Conservation (phyloP, 2,113 vertebrate genomes). For the Panthera leo region DNA sequence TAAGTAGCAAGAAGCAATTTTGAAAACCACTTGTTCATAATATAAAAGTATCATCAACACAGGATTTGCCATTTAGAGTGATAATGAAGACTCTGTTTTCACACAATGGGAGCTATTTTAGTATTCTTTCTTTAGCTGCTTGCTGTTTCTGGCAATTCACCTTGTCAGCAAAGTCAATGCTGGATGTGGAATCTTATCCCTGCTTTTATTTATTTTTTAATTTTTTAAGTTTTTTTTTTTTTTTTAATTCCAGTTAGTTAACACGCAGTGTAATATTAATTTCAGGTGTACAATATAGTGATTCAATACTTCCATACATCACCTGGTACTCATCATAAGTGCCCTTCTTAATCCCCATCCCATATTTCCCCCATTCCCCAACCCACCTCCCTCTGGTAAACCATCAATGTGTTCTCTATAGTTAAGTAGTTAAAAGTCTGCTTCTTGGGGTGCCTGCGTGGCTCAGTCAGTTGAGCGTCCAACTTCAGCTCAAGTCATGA, state of each 20-base stretch:
- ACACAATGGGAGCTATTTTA: conserved; percentile 53
- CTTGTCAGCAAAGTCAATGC: conserved; percentile 45
- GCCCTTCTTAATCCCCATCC: neutral
- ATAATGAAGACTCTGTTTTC: conserved; percentile 63
- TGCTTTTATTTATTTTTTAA: neutral
- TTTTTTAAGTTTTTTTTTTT: neutral
- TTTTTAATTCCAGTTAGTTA: neutral
- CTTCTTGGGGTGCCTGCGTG: neutral
- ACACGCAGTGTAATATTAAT: neutral
- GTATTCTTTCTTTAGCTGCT: conserved; percentile 49
- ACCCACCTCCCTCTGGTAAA: neutral
- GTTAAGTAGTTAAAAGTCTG: neutral
- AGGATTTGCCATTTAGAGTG: conserved; percentile 62
- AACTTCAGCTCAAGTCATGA: no score
- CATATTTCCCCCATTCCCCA: neutral
- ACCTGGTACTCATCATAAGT: neutral
- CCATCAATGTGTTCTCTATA: neutral
- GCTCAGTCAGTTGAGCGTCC: no score
- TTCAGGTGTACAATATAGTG: neutral
- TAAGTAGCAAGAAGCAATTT: conserved; percentile 44
- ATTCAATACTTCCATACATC: neutral
- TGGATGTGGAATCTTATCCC: neutral
- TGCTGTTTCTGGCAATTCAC: conserved; percentile 48
- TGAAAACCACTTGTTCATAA: conserved; percentile 46
- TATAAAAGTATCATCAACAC: conserved; percentile 27